These are phyloP conservation scores for Thymelicus acteon DNA, from an alignment of 2,888 invertebrate species.

Conservation along the genomic window DNA sequence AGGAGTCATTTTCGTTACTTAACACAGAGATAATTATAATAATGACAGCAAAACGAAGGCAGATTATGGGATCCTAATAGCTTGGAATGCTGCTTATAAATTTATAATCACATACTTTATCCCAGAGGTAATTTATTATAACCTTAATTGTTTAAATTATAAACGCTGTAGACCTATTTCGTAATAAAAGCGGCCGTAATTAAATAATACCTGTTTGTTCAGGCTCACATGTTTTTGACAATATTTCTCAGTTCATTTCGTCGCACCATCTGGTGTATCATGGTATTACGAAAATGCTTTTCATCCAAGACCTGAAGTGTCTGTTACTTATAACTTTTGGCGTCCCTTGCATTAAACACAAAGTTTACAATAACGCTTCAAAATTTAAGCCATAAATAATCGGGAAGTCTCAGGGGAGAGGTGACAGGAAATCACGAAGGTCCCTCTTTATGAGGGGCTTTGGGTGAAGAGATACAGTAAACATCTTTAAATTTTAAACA, in stretches of 20 bases:
- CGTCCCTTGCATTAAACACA: slow-evolving; percentile 38
- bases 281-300: slow-evolving; percentile 32
- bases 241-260: slow-evolving; percentile 18
- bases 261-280: slow-evolving; percentile 33
- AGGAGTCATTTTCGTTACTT: too few relatives aligned
- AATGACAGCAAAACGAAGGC: too few relatives aligned
- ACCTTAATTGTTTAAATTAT: too few relatives aligned
- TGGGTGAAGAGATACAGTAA: slow-evolving; percentile 21
- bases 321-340: slow-evolving; percentile 35
- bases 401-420: slow-evolving; percentile 49
- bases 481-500: slow-evolving; percentile 38
- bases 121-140: too few relatives aligned
- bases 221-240: slow-evolving; percentile 16
- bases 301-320: slow-evolving; percentile 33
- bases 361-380: slow-evolving; percentile 48
- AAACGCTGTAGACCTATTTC: neutral
- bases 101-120: too few relatives aligned
- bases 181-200: neutral
- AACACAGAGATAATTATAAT: too few relatives aligned
- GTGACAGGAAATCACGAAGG: slow-evolving; percentile 34
- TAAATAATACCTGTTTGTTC: slow-evolving; percentile 16
- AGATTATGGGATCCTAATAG: too few relatives aligned
- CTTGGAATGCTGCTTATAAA: too few relatives aligned
- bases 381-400: slow-evolving; percentile 57
- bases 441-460: slow-evolving; percentile 33